Conservation (phyloP, 2,797 vertebrate species). For the Danio kyathit region DNA sequence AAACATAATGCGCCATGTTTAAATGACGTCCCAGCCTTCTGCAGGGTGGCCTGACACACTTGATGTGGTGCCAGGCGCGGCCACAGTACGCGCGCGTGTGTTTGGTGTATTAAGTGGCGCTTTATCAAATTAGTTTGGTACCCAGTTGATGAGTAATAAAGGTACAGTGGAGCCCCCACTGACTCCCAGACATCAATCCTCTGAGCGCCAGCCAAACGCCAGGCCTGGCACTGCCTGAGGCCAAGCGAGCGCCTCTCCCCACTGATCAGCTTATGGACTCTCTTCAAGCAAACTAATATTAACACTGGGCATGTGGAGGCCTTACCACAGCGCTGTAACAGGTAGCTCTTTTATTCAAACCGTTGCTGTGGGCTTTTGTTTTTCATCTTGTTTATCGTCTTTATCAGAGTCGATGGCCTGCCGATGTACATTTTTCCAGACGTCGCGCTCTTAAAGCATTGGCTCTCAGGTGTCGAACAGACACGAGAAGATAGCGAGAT, state of each 20-base stretch:
- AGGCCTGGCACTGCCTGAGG: constrained; percentile 55
- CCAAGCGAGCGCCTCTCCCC: constrained; percentile 58
- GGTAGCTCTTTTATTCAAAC: constrained; percentile 72
- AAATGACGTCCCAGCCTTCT: constrained; percentile 61
- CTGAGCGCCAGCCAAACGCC: constrained; percentile 63
- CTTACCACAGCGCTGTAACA: constrained; percentile 49
- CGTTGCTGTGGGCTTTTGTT: constrained; percentile 65
- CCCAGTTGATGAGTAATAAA: constrained; percentile 76
- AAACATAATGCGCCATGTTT: constrained; percentile 5
- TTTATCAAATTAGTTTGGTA: constrained; percentile 73
- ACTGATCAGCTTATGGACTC: constrained; percentile 60
- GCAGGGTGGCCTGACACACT: constrained; percentile 66
- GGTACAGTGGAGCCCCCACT: constrained; percentile 64
- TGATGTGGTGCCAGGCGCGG: constrained; percentile 63
- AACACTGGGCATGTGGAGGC: constrained; percentile 29
- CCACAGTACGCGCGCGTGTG: constrained; percentile 55
- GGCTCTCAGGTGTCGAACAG: constrained; percentile 75
- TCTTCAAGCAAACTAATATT: constrained; percentile 42
- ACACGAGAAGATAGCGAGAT: constrained; percentile 79
- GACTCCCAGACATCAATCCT: constrained; percentile 69
- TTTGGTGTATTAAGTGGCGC: constrained; percentile 63
- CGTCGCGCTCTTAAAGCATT: constrained; percentile 74
- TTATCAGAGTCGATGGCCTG: constrained; percentile 82
- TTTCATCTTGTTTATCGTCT: constrained; percentile 67
- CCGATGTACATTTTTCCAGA: constrained; percentile 77